Evolutionary conservation across 2,113 vertebrate species (phyloP), one percentile per base, ranked within the genome.

Genomic region (Pedionomus torquatus): DNA sequence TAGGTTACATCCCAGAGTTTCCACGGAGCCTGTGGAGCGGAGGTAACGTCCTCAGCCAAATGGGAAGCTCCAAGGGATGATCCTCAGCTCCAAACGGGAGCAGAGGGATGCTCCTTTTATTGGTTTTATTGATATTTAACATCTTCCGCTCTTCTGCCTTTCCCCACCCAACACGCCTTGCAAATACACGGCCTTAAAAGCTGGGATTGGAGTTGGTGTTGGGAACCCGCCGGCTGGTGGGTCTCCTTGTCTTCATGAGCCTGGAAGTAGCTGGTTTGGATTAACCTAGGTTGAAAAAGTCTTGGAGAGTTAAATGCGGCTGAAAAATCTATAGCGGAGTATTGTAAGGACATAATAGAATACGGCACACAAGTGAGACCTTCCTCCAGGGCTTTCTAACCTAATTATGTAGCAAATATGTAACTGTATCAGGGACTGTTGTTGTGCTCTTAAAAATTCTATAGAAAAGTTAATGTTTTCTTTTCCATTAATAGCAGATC

Each of bases 171-270:
- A 1, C 8, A 6, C 41, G 6, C n/a, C 18, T 39, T 9, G 2
- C 9, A 13, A 10, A 25, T 10, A 18, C 26, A 2, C 5, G 3
- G 48, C n/a, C 20, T 55, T 35, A n/a, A 43, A 44, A 41, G 12
- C 54, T 14, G 41, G 7, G 64, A 2, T 5, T 2, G 2, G 48
- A 16, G 41, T 35, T 0, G 0, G 37, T 60, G 2, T 24, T 23
- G 64, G 23, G 65, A 41, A 48, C 41, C 74, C 65, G 33, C 69
- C 71, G 26, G 3, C 58, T 43, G 15, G 17, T 70, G 54, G 3
- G 17, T 26, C 41, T 76, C 54, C 51, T 48, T 21, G 1, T 16
- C 68, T 72, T 21, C 11, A 0, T 51, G 69, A 13, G 1, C 11
- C 2, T 20, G 55, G 46, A 35, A 52, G 49, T 25, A 61, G 63